phyloP scores from a whole-genome alignment of 2,797 vertebrate species.

The Spinibarbus caldwelli region DNA sequence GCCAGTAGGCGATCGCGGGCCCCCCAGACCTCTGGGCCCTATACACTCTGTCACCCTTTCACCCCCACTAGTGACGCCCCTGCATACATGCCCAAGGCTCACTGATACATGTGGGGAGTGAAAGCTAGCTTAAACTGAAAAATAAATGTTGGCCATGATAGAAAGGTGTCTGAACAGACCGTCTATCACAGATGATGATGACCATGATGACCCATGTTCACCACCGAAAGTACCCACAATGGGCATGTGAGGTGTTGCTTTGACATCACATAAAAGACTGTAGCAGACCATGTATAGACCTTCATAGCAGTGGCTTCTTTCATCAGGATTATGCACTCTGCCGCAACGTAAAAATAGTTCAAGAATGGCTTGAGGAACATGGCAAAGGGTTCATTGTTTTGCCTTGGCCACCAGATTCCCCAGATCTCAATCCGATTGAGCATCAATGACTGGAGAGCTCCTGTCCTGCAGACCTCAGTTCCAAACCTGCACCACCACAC shows the following conservation, averaged over 20 bases:
- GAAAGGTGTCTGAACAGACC: background rate
- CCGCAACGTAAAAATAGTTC: too few species aligned
- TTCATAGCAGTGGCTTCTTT: background rate
- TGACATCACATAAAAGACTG: background rate
- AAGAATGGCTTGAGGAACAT: background rate
- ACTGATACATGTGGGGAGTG: background rate
- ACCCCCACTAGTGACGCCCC: too few species aligned
- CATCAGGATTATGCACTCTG: too few species aligned
- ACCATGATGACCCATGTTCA: background rate
- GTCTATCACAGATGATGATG: background rate
- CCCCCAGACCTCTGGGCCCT: too few species aligned
- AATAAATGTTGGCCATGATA: too few species aligned
- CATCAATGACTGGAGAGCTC: background rate
- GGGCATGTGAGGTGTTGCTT: background rate
- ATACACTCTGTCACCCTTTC: too few species aligned
- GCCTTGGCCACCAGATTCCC: too few species aligned
- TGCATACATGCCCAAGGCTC: background rate
- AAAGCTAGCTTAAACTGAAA: too few species aligned
- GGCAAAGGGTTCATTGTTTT: too few species aligned
- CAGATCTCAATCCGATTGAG: too few species aligned
- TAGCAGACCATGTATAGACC: background rate
- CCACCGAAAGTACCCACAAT: background rate
- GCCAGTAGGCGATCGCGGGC: too few species aligned
- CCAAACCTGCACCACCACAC: background rate
- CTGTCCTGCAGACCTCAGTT: background rate